Base-by-base conservation (phyloP, 2,113 vertebrate genomes). In the Rafetus swinhoei region DNA sequence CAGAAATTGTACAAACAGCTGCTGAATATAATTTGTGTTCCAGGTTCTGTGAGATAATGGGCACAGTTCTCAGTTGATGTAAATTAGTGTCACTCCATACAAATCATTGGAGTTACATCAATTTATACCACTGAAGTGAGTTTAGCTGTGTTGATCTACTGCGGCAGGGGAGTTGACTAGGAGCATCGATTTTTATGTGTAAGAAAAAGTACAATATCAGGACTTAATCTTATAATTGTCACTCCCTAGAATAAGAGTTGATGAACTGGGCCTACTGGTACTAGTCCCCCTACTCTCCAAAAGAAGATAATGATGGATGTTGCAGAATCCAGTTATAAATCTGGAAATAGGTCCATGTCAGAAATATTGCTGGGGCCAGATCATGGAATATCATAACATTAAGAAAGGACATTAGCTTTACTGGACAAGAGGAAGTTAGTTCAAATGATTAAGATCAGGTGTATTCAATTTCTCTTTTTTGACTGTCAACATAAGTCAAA, bases 381-480 rank as follows among this genome's bases (percentile, higher is more conserved):
- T 27, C 3, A 1, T 32, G 15, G 2, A 35, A 92, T 81, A 85
- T 45, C 0, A 0, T 55, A 84, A 93, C 56, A 87, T 85, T 80
- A 80, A 86, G 27, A 90, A 92, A 85, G 56, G 32, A 83, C 89
- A 93, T 89, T 53, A 53, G 6, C 54, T 24, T 74, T 19, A 52
- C 6, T 79, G 14, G 52, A 50, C 69, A 59, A 88, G 90, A 69
- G 79, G 45, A 57, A 32, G 6, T 94, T 60, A 90, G 59, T 87
- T 87, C 3, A 54, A 19, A 10, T 87, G 45, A 55, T 29, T 91
- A 3, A 80, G 27, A 84, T 84, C 80, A 87, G 62, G 22, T 86
- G 60, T 95, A 79, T 53, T 90, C 69, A 16, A 56, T 92, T 88
- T 60, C 90, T 94, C 91, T 21, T 81, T 95, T 32, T 95, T 80